Percentiles rank a stretch among this genome's conserved stretches.
These are phyloP conservation scores for Synanthedon tipuliformis DNA, from an alignment of 2,888 invertebrate genomes.

Conservation along the genomic window DNA sequence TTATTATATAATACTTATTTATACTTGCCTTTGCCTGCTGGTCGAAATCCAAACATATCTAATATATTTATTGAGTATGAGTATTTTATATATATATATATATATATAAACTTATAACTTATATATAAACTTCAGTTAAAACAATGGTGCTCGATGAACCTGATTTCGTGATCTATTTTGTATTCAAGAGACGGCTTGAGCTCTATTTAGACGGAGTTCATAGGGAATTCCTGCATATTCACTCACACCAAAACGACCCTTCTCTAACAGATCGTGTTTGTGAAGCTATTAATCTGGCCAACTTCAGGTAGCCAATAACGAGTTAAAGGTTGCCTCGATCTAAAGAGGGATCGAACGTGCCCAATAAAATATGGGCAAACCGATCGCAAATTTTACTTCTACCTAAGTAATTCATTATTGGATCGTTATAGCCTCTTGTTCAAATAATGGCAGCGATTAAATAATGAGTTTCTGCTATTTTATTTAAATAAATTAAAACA, in stretches of 20 bases:
- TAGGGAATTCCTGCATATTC: background rate
- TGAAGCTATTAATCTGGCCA: background rate
- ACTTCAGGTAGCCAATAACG: conserved; percentile 9
- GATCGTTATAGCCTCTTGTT: background rate
- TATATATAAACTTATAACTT: no score
- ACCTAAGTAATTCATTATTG: background rate
- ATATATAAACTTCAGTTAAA: background rate
- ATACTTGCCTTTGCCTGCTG: no score
- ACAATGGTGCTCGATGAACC: background rate
- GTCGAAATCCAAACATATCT: no score
- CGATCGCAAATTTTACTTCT: background rate
- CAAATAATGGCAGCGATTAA: background rate
- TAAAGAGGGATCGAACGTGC: background rate
- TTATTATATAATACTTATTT: no score
- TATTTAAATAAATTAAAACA: no score
- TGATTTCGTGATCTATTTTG: background rate
- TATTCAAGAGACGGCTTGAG: background rate
- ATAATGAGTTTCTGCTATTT: no score
- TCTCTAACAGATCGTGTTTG: background rate
- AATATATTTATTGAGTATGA: no score
- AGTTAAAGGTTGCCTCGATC: conserved; percentile 7
- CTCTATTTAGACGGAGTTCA: background rate
- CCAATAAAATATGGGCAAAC: background rate
- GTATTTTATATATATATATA: no score
- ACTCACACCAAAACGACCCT: background rate